Evolutionary conservation across 2,113 vertebrate species (phyloP).

Genomic region (Siniperca chuatsi): DNA sequence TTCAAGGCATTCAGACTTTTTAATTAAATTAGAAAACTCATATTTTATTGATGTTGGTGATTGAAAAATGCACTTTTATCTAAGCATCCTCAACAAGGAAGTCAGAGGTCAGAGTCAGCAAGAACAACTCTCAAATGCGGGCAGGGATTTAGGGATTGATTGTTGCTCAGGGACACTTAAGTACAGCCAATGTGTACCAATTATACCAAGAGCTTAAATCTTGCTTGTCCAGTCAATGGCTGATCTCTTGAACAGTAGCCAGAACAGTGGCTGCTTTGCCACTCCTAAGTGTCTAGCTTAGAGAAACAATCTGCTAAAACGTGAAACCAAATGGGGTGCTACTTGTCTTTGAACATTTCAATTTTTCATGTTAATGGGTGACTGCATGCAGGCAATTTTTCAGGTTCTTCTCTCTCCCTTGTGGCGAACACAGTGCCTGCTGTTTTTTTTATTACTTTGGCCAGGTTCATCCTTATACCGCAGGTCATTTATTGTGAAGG

Average conservation of each 20-base stretch:
- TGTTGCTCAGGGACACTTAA: slow-evolving; percentile 36
- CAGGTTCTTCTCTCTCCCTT: background rate
- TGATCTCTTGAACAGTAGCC: slow-evolving; percentile 17
- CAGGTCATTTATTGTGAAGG: background rate
- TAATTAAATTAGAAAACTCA: background rate
- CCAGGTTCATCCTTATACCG: background rate
- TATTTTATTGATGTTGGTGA: background rate
- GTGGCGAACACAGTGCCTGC: background rate
- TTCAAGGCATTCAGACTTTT: background rate
- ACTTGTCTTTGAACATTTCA: background rate
- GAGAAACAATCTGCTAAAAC: slow-evolving; percentile 1
- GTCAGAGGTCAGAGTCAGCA: background rate
- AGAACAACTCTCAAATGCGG: background rate
- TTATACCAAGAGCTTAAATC: slow-evolving; percentile 29
- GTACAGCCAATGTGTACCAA: slow-evolving; percentile 26
- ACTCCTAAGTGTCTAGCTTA: background rate
- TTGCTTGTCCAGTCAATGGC: slow-evolving; percentile 9
- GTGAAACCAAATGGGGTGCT: background rate
- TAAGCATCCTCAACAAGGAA: background rate
- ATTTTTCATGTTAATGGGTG: background rate
- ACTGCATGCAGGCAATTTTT: background rate
- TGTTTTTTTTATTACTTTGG: background rate
- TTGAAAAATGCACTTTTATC: slow-evolving; percentile 6
- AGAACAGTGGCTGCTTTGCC: slow-evolving; percentile 1
- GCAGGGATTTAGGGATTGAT: slow-evolving; percentile 26